Base-by-base conservation (phyloP, 2,888 invertebrate genomes). In the Doris montereyensis region DNA sequence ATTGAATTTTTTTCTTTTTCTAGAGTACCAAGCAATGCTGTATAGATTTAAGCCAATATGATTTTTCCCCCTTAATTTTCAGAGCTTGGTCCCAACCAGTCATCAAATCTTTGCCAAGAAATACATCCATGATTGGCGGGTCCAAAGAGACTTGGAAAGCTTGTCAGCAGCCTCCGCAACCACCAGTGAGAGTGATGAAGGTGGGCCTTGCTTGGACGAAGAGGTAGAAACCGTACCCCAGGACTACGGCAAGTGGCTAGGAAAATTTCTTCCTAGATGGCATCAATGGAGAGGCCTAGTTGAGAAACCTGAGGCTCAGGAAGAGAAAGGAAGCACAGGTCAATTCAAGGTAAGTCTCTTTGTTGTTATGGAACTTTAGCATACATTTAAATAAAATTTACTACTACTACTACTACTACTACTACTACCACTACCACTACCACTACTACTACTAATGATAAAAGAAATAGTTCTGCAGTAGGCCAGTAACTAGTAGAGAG, bases 51-150 rank as follows among this genome's bases (percentile, higher is more conserved):
- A n/a, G n/a, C n/a, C n/a, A n/a, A n/a, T n/a, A n/a, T n/a, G n/a
- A n/a, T n/a, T n/a, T n/a, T n/a, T n/a, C n/a, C n/a, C n/a, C n/a
- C n/a, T n/a, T n/a, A n/a, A n/a, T n/a, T n/a, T n/a, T n/a, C n/a
- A n/a, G n/a, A n/a, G n/a, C n/a, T n/a, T n/a, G n/a, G 74, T 78
- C 3, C 78, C 78, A 8, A 65, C 67, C n/a, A 32, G 28, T 28
- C 79, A 79, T 24, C 76, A 76, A 24, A 71, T 74, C 28, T 79
- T 75, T 75, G 72, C 79, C 0, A 79, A 79, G 57, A 30, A 34
- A 2, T 76, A 13, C 65, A 79, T 79, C 26, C 52, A 65, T 13
- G 34, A 41, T 32, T 79, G 79, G 79, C 76, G 79, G 10, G 52
- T 62, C 17, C 24, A 74, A 32, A 41, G 17, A 17, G 17, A 41